These are phyloP conservation scores for Netelia inedita DNA, from an alignment of 2,888 invertebrate genomes.

Conservation along the genomic window DNA sequence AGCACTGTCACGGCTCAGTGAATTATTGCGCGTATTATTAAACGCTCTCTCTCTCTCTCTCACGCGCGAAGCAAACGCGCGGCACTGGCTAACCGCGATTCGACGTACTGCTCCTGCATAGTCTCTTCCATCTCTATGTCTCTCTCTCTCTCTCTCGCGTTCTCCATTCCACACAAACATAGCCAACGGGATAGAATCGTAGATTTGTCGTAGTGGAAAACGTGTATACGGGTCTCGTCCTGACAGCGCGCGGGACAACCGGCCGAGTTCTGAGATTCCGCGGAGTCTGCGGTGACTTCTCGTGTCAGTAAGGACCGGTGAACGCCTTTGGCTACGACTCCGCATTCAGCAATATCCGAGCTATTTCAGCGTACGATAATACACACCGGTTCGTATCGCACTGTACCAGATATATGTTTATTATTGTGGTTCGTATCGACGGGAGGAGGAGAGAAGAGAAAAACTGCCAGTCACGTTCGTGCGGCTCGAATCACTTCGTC, in stretches of 20 bases:
- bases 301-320: constrained; percentile 40
- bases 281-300: constrained; percentile 52
- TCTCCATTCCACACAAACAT: background rate
- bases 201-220: background rate
- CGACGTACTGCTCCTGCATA: constrained; percentile 49
- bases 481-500: constrained; percentile 37
- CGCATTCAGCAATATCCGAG: constrained; percentile 50
- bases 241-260: constrained; percentile 31
- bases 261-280: constrained; percentile 57
- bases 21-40: constrained; percentile 80
- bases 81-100: constrained; percentile 63
- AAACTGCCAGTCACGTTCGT: constrained; percentile 59
- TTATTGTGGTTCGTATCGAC: constrained; percentile 15
- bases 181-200: constrained; percentile 34
- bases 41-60: constrained; percentile 67
- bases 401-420: constrained; percentile 19
- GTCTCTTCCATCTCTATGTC: constrained; percentile 6
- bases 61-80: constrained; percentile 15
- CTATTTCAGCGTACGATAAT: constrained; percentile 45
- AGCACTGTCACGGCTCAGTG: constrained; percentile 77
- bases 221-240: constrained; percentile 40
- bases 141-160: background rate
- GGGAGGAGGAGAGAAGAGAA: constrained; percentile 22
- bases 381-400: constrained; percentile 3
- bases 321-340: constrained; percentile 60